Evolutionary conservation across 2,113 vertebrate species (phyloP).

Genomic region (Dipodomys stephensi): DNA sequence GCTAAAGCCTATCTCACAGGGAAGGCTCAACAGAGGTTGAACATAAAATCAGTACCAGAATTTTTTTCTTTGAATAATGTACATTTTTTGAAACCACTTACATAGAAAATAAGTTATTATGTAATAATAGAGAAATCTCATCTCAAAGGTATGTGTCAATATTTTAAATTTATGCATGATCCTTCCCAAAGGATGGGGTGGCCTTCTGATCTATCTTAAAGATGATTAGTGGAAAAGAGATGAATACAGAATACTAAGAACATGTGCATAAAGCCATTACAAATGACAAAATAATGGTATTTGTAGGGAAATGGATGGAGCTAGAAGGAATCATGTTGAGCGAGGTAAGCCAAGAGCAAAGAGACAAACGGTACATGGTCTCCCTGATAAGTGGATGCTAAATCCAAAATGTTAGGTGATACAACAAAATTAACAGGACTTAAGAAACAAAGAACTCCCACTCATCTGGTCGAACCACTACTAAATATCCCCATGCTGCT

Average conservation of each 20-base stretch:
- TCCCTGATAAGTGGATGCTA: no score
- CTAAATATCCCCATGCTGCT: no score
- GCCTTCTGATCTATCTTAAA: neutral
- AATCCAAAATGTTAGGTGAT: no score
- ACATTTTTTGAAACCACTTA: neutral
- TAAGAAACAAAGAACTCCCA: no score
- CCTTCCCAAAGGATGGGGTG: neutral
- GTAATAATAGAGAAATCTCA: neutral
- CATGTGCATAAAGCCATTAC: no score
- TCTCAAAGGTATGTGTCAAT: neutral
- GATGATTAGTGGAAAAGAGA: neutral
- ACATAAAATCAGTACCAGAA: conserved; percentile 25
- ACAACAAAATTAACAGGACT: no score
- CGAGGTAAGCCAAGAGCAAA: no score
- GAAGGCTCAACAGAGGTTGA: neutral
- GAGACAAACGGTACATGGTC: no score
- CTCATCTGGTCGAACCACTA: no score
- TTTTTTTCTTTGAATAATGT: conserved; percentile 33
- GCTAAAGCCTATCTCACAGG: neutral
- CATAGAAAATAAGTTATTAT: conserved; percentile 4
- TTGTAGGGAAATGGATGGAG: no score
- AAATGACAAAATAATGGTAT: no score
- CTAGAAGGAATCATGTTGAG: no score
- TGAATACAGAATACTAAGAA: neutral
- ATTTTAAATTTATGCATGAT: neutral